These are phyloP conservation scores for Hystrix brachyura DNA, from an alignment of 2,113 vertebrate genomes.

Conservation along the genomic window DNA sequence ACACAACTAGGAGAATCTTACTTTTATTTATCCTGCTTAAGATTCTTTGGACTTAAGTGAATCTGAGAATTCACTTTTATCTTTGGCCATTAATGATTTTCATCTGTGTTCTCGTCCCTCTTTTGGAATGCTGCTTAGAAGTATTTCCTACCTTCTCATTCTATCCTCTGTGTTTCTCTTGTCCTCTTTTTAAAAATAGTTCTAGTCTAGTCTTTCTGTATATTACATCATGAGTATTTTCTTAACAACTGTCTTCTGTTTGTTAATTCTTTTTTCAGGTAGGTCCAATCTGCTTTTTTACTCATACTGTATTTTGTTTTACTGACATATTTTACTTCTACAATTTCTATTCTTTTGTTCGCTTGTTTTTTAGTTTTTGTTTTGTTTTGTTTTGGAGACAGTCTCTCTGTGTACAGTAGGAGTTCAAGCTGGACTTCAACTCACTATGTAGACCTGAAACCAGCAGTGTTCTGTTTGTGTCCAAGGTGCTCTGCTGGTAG, in stretches of 20 bases:
- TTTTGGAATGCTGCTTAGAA: neutral
- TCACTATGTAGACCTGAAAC: neutral
- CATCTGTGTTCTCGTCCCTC: neutral
- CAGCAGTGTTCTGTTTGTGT: too few relatives aligned
- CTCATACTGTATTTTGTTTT: neutral
- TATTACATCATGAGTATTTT: neutral
- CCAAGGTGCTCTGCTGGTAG: neutral
- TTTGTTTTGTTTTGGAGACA: neutral
- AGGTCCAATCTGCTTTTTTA: neutral
- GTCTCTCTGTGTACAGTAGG: neutral
- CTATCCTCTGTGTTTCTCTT: neutral
- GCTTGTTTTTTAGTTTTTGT: neutral
- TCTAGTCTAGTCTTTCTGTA: neutral
- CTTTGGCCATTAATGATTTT: neutral
- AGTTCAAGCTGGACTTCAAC: neutral
- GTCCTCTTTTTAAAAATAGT: neutral
- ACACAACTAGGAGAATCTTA: neutral
- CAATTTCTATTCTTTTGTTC: neutral
- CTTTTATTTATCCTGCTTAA: neutral
- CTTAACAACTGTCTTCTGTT: neutral
- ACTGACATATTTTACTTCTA: neutral
- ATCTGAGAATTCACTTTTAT: neutral
- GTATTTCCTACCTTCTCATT: neutral
- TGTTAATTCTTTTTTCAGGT: neutral
- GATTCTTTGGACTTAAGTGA: neutral